Base-by-base conservation (phyloP, 2,113 vertebrate species). In the Platysteira castanea region DNA sequence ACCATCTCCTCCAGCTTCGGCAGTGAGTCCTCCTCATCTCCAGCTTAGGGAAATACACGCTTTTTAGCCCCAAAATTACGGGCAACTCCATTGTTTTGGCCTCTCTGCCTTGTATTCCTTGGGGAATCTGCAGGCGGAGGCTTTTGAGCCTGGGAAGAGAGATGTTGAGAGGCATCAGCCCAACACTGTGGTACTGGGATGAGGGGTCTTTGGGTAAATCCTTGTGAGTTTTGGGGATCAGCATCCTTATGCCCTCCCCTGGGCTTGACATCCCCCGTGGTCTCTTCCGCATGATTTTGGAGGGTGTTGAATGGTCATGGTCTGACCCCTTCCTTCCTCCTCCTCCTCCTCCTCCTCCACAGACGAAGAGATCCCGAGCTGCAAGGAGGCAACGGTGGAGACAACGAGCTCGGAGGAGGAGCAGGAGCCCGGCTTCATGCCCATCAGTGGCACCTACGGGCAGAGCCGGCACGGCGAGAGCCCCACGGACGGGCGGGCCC, bases 401-500 rank as follows among this genome's bases (percentile, higher is more conserved):
- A 99, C 98, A 0, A 99, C 99, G 61, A 99, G 99, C 97, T 99
- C 99, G 0, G 99, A 99, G 95, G 99, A 99, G 70, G 99, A 99
- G 96, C 99, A 99, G 67, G 99, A 99, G 86, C 92, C 98, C 0
- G 76, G 97, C 7, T 99, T 99, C 97, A 96, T 99, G 54, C 95
- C 98, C 1, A 98, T 98, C 42, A 42, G 98, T 0, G 97, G 98
- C 73, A 94, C 98, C 35, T 99, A 98, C 0, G 94, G 98, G 14
- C 98, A 98, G 47, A 98, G 81, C 7, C 96, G 98, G 18, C 98
- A 98, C 16, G 94, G 97, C 1, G 98, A 99, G 84, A 99, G 99
- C 96, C 98, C 99, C 16, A 98, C 99, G 89, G 99, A 99, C 0
- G 99, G 99, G 11, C 97, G 98, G 3, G 99, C 99, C 65, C 98